Evolutionary conservation across 2,888 invertebrate species (phyloP).

Genomic region (Ariolimax columbianus): DNA sequence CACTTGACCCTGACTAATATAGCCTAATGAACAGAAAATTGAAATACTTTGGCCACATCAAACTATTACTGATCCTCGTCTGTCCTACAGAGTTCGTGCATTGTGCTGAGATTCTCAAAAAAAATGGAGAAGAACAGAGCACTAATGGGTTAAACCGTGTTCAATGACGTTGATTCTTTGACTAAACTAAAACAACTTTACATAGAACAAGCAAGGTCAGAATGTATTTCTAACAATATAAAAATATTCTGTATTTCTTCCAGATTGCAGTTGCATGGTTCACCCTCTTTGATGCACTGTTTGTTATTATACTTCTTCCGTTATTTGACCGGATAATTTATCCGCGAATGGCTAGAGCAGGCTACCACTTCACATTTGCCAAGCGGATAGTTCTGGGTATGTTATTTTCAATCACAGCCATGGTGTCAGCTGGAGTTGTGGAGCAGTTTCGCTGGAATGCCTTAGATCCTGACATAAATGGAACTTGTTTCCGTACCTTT

Average conservation of each 20-base stretch:
- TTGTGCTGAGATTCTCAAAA: too few species aligned
- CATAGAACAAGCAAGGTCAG: too few species aligned
- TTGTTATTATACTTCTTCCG: constrained; percentile 80
- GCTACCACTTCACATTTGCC: constrained; percentile 75
- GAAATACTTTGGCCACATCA: too few species aligned
- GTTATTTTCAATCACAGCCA: constrained; percentile 78
- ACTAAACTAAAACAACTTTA: too few species aligned
- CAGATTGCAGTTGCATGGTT: constrained; percentile 81
- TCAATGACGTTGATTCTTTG: too few species aligned
- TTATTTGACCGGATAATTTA: constrained; percentile 80
- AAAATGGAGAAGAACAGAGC: too few species aligned
- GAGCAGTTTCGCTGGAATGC: constrained; percentile 76
- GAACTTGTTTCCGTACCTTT: constrained; percentile 55
- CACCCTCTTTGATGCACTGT: constrained; percentile 79
- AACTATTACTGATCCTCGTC: too few species aligned
- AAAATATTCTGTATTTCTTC: constrained; percentile 46
- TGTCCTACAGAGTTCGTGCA: too few species aligned
- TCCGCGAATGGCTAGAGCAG: constrained; percentile 77
- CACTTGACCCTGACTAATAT: too few species aligned
- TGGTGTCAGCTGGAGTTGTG: constrained; percentile 79
- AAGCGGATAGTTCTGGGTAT: constrained; percentile 79
- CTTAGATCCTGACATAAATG: constrained; percentile 59
- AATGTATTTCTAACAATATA: too few species aligned
- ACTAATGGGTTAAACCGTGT: too few species aligned
- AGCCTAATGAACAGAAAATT: too few species aligned